Evolutionary conservation across 2,888 invertebrate species (phyloP).

Genomic region (Saturnia pavonia): DNA sequence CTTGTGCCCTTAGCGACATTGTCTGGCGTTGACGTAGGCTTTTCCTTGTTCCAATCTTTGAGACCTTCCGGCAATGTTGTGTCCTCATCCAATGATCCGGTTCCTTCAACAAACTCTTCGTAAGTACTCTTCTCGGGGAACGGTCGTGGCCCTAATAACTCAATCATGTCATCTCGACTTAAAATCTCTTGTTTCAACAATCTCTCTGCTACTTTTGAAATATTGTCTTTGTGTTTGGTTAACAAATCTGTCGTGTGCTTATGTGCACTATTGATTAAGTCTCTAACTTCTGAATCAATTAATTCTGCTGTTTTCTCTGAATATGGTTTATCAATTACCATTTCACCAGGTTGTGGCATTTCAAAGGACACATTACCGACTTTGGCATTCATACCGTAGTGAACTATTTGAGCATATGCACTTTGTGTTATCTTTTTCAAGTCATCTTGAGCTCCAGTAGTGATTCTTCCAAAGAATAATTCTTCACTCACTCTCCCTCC

Average conservation of each 20-base stretch:
- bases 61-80: slow-evolving; percentile 96
- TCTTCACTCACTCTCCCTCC: slow-evolving; percentile 99
- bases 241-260: slow-evolving; percentile 90
- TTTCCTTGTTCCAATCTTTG: slow-evolving; percentile 95
- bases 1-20: slow-evolving; percentile 51
- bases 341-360: slow-evolving; percentile 95
- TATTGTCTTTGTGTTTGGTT: slow-evolving; percentile 89
- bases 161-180: slow-evolving; percentile 98
- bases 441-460: slow-evolving; percentile 99
- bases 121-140: slow-evolving; percentile 99
- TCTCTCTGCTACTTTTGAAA: slow-evolving; percentile 93
- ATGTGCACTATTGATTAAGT: slow-evolving; percentile 84
- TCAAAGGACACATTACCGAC: slow-evolving; percentile 98
- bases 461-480: slow-evolving; percentile 96
- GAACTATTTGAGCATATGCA: slow-evolving; percentile 98
- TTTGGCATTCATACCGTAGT: slow-evolving; percentile 98
- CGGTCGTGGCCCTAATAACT: slow-evolving; percentile 95
- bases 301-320: slow-evolving; percentile 98
- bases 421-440: slow-evolving; percentile 98
- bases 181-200: slow-evolving; percentile 97
- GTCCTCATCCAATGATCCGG: slow-evolving; percentile 98
- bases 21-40: slow-evolving; percentile 51
- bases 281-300: slow-evolving; percentile 94
- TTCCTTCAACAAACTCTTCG: slow-evolving; percentile 99
- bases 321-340: slow-evolving; percentile 97